These are phyloP conservation scores for Acomys russatus DNA, from an alignment of 2,797 vertebrate genomes.

Conservation along the genomic window DNA sequence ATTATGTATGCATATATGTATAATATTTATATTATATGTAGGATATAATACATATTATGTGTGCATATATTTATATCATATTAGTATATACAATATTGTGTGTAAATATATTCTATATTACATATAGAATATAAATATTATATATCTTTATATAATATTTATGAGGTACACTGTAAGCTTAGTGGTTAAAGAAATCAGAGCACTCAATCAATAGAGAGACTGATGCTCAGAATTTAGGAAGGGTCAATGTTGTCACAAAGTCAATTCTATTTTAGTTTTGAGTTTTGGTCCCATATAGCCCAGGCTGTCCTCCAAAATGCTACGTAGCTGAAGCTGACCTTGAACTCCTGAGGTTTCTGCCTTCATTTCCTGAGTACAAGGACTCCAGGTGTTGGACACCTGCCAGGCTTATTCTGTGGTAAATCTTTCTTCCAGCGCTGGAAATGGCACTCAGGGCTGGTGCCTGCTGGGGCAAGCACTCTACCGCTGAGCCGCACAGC, in stretches of 20 bases:
- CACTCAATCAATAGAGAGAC: background rate
- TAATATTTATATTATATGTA: too few species aligned
- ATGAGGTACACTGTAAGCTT: background rate
- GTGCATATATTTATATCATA: too few species aligned
- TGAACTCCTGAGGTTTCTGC: background rate
- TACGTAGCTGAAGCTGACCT: background rate
- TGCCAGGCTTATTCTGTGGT: background rate
- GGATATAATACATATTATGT: too few species aligned
- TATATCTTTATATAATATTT: too few species aligned
- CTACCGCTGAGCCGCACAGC: background rate
- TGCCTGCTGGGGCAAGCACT: background rate
- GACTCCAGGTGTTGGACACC: too few species aligned
- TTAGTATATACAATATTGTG: too few species aligned
- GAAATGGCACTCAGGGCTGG: background rate
- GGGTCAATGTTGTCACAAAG: background rate
- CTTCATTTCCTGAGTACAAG: background rate
- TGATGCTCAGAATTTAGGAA: background rate
- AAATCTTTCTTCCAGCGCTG: background rate
- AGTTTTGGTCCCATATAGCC: background rate
- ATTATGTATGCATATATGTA: background rate
- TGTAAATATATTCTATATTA: too few species aligned
- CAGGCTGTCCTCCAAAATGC: background rate
- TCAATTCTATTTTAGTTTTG: background rate
- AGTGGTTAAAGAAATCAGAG: background rate
- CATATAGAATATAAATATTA: too few species aligned